Percentiles rank a stretch among this genome's conserved stretches.
Conservation (phyloP, 2,888 invertebrate genomes). For the Machimus atricapillus region DNA sequence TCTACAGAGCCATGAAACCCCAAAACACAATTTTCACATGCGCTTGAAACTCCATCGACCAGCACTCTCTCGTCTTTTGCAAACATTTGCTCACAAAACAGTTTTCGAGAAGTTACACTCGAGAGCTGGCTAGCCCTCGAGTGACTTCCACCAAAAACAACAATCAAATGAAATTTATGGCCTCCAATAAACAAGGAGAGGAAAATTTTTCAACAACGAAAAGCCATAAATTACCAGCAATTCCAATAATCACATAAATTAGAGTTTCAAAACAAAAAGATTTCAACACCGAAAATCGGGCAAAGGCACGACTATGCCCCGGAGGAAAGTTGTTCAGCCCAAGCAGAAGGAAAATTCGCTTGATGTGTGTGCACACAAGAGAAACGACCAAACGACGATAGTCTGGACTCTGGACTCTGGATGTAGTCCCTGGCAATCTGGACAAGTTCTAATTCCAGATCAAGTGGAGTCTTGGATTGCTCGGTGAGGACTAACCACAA, state of each 20-base stretch:
- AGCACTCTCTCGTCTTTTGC: neutral
- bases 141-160: neutral
- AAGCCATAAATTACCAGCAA: slow-evolving; percentile 12
- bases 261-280: neutral
- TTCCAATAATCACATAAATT: slow-evolving; percentile 12
- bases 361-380: neutral
- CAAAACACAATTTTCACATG: neutral
- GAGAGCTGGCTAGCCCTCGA: neutral
- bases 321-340: neutral
- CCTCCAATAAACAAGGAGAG: neutral
- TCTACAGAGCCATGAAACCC: neutral
- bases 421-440: neutral
- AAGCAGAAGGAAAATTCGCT: neutral
- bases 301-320: neutral
- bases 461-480: neutral
- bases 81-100: neutral
- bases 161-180: slow-evolving; percentile 12
- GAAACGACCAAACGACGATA: neutral
- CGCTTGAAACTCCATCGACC: neutral
- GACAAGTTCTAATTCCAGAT: slow-evolving; percentile 18
- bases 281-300: neutral
- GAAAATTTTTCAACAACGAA: neutral
- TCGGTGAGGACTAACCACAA: slow-evolving; percentile 7
- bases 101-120: neutral
- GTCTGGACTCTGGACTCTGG: neutral